Conservation (phyloP, 2,888 invertebrate species). For the Dione juno region DNA sequence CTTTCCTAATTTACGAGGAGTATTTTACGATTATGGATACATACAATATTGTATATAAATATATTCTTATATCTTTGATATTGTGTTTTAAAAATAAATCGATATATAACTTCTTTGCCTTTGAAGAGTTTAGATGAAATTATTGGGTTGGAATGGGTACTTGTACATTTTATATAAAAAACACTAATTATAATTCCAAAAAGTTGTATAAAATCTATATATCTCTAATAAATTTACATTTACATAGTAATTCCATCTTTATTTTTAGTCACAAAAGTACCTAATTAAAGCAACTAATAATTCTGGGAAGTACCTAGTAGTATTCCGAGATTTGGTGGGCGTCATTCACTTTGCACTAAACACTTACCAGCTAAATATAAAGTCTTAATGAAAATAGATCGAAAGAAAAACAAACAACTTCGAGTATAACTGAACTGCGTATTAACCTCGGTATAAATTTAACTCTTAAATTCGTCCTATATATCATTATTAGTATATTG, state of each 20-base stretch:
- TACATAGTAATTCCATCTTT: neutral
- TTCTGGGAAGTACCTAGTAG: neutral
- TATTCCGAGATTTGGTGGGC: constrained; percentile 11
- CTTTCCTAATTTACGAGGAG: neutral
- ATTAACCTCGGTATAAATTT: constrained; percentile 12
- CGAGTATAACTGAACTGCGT: constrained; percentile 9
- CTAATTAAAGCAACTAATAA: neutral
- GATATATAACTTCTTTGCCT: neutral
- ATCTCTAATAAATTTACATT: neutral
- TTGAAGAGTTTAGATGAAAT: neutral
- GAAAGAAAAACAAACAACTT: constrained; percentile 33
- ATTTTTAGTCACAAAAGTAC: neutral
- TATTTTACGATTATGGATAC: neutral
- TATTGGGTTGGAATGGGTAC: too few species aligned
- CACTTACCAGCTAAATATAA: constrained; percentile 11
- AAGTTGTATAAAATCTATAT: too few species aligned
- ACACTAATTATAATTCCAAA: too few species aligned
- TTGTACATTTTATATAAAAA: too few species aligned
- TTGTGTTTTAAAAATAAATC: neutral
- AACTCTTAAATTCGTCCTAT: neutral
- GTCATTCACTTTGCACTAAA: constrained; percentile 31
- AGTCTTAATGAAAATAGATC: constrained; percentile 28
- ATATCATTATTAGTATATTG: neutral
- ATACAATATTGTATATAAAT: neutral
- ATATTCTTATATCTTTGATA: neutral